Base-by-base conservation (phyloP, 2,888 invertebrate species). In the Physocephala rufipes region DNA sequence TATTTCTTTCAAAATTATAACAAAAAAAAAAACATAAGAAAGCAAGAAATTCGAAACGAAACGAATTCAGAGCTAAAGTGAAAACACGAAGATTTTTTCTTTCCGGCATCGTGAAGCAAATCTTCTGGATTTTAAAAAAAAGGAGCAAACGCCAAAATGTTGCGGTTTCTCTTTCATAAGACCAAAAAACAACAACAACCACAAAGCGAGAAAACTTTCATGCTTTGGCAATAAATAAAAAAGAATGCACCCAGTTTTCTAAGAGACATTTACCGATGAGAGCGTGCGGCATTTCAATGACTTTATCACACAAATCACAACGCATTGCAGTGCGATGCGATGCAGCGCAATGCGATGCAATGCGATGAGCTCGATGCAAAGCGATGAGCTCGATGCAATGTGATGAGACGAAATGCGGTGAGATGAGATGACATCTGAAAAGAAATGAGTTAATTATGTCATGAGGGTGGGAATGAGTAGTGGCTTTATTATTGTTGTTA, bases 401-500 rank as follows among this genome's bases (percentile, higher is more conserved):
- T 9, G 36, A 4, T 36, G 36, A 4, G 36, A 36, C 9, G 36
- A 4, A 9, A 36, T 36, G 36, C 9, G 36, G 9, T 36, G 36
- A 36, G 36, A 7, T 36, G 9, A n/a, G 53, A 5, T 24, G 21
- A 12, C 24, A 28, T 15, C 28, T 26, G 58, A 58, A 36, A 36
- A 53, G 49, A 68, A 68, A 68, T 68, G 76, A 77, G 78, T 82
- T 84, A 85, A 84, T 84, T 84, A 84, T 84, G 84, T 84, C 86
- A 84, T 84, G 86, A 85, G 84, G 84, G 84, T 84, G 84, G 85
- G 84, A 84, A 79, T 76, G 74, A 75, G 26, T 16, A 51, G 19
- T 19, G 49, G n/a, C n/a, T 19, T n/a, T n/a, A 2, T 15, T 49
- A n/a, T 19, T 15, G 49, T 49, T 49, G 49, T 49, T 49, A n/a